These are phyloP conservation scores for Eupsilia transversa DNA, from an alignment of 2,888 invertebrate species.

Conservation along the genomic window DNA sequence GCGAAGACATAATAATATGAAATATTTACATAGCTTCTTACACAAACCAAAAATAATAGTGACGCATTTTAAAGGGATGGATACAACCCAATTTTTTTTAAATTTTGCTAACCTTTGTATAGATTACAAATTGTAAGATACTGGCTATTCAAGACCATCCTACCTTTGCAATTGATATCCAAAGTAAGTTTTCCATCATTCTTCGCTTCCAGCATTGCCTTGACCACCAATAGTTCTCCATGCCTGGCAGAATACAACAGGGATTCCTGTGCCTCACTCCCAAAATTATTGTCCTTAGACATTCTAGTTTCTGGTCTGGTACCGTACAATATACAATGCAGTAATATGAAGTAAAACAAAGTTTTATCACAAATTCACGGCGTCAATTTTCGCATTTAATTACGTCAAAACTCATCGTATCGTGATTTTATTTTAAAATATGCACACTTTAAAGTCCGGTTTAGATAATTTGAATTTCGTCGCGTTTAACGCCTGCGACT, in stretches of 20 bases:
- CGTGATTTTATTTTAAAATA: constrained; percentile 12
- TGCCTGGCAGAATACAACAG: constrained; percentile 91
- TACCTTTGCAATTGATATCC: constrained; percentile 93
- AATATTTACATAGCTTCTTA: not conserved
- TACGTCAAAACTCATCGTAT: constrained; percentile 35
- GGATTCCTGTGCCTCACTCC: constrained; percentile 89
- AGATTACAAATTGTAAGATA: not conserved
- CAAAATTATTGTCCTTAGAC: constrained; percentile 74
- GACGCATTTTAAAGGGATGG: not conserved
- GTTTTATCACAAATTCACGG: constrained; percentile 19
- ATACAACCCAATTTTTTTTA: not conserved
- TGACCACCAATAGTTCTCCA: constrained; percentile 90
- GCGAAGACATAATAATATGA: no score
- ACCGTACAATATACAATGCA: constrained; percentile 14
- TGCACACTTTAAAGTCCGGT: constrained; percentile 18
- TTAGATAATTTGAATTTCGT: constrained; percentile 35
- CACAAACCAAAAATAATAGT: not conserved
- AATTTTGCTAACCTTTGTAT: not conserved
- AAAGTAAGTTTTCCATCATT: constrained; percentile 88
- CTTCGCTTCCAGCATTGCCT: constrained; percentile 88
- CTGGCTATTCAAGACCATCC: not conserved
- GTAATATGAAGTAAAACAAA: constrained; percentile 10
- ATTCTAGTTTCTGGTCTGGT: constrained; percentile 70
- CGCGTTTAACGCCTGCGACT: not conserved
- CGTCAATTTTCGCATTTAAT: constrained; percentile 54